Base-by-base conservation (phyloP, 35 echinoderm and acorn worm genomes). In the Heliocidaris erythrogramma region DNA sequence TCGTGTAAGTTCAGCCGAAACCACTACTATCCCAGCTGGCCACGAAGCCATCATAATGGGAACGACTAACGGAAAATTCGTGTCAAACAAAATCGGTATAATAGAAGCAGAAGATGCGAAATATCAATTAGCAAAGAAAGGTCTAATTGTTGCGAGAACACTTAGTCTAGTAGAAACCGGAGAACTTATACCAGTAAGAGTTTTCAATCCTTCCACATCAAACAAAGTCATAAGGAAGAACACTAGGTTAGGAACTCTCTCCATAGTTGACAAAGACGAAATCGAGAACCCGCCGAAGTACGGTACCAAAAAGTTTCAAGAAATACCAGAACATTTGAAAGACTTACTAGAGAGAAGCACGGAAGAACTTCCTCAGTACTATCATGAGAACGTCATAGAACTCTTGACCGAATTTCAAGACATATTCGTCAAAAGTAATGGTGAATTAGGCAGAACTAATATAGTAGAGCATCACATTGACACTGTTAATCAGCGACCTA, bases 381-480 rank as follows among this genome's bases (percentile, higher is more conserved):
- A 95, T 29, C 87, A 94, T 27, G 14, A 49, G 7, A 31, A 94
- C 7, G 14, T 94, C 47, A 13, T 7, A 48, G 93, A 92, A 5
- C 48, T 95, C 7, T 30, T 97, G 3, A 87, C 84, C 24, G 69
- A 96, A 86, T 96, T 61, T 60, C 95, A 96, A 47, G 97, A 96
- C 24, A 56, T 95, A 5, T 97, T 97, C 60, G 30, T 93, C 13
- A 93, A 85, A 50, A 47, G 48, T 4, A 31, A 92, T 60, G 30
- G 85, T 13, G 97, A 98, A 31, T 7, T 98, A n/a, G 97, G 97
- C 3, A 93, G 60, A 49, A 96, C 95, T 30, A 91, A 95, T 60
- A 16, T 97, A 4, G 95, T 97, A 9, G 52, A 94, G 31, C 97
- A 97, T 49, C 49, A 85, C 5, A 97, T 97, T 52, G 86, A 96